Evolutionary conservation across 2,888 invertebrate genomes (phyloP).

Genomic region (Alentia gelatinosa): DNA sequence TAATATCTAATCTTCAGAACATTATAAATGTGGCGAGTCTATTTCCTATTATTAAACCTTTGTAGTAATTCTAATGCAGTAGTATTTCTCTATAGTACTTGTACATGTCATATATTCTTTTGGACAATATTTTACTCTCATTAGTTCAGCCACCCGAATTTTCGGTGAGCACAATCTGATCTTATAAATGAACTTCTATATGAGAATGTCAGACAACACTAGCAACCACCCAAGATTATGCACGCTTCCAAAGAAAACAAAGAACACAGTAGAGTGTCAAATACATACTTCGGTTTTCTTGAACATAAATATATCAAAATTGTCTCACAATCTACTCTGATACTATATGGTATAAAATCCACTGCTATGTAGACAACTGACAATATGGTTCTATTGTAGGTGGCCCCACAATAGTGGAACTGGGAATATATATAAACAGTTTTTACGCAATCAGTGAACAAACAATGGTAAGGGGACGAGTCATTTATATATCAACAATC

Average conservation of each 20-base stretch:
- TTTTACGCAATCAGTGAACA: constrained; percentile 97
- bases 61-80: not conserved
- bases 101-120: not conserved
- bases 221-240: not conserved
- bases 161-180: not conserved
- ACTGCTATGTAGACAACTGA: no score
- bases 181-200: no score
- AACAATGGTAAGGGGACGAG: constrained; percentile 89
- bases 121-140: not conserved
- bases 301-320: not conserved
- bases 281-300: not conserved
- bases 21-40: no score
- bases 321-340: no score
- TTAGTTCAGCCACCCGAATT: not conserved
- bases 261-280: not conserved
- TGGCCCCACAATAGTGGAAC: constrained; percentile 70
- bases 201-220: not conserved
- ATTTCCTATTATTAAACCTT: not conserved
- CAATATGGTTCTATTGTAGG: constrained; percentile 53
- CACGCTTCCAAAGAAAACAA: not conserved
- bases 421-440: constrained; percentile 82
- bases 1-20: not conserved
- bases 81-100: not conserved
- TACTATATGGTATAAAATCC: no score
- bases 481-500: not conserved